phyloP scores from a whole-genome alignment of 2,113 vertebrate species.

The Peromyscus leucopus region DNA sequence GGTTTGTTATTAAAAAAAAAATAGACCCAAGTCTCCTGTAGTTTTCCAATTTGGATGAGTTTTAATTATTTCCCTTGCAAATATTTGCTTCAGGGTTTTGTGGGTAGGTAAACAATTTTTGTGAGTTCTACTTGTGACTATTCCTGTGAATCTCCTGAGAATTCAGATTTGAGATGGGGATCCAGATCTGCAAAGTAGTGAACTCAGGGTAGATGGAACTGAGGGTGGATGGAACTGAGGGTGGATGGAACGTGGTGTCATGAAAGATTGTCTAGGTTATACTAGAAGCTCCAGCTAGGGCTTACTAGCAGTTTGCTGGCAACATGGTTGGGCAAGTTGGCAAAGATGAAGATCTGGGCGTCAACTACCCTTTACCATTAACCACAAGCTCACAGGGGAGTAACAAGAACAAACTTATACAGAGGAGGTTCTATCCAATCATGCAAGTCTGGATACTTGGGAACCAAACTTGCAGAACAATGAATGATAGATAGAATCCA shows the following conservation, averaged over 20 bases:
- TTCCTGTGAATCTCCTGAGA: neutral
- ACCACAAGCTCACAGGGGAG: neutral
- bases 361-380: neutral
- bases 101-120: slow-evolving; percentile 46
- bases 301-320: neutral
- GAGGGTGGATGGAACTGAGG: neutral
- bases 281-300: neutral
- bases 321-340: slow-evolving; percentile 17
- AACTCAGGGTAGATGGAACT: neutral
- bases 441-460: neutral
- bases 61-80: slow-evolving; percentile 19
- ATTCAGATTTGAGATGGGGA: neutral
- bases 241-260: neutral
- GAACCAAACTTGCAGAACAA: neutral
- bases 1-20: slow-evolving; percentile 78
- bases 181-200: neutral
- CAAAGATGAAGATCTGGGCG: neutral
- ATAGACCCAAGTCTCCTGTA: slow-evolving; percentile 61
- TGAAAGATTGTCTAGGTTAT: slow-evolving; percentile 9
- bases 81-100: slow-evolving; percentile 11
- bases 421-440: slow-evolving; percentile 9
- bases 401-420: neutral
- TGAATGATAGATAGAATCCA: neutral
- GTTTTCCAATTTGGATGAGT: slow-evolving; percentile 58
- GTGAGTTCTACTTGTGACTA: neutral